Base-by-base conservation (phyloP, 2,113 vertebrate genomes). In the Glaucomys volans region DNA sequence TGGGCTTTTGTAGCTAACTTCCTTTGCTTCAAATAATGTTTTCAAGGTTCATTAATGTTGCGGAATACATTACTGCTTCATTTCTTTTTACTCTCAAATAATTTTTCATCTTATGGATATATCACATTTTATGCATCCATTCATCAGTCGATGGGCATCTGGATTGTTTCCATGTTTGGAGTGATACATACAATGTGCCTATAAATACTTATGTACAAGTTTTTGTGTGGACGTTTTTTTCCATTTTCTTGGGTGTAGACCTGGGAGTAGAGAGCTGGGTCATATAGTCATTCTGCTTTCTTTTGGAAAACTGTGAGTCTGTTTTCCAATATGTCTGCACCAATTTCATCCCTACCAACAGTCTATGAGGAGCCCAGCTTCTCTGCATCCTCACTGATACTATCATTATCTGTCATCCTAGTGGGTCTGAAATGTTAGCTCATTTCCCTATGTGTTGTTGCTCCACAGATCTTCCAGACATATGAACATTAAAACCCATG, bases 71-170 rank as follows among this genome's bases (percentile, higher is more conserved):
- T 14, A 88, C 5, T 44, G 52, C 9, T 37, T 75, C 59, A 75
- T 44, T 92, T 32, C 47, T 83, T 92, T 92, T 85, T 44, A 52
- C 7, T 81, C 12, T 80, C 80, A 67, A 95, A 22, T 87, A 67
- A 91, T 7, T 87, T 37, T 74, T 24, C 57, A 81, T n/a, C 69
- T 30, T 69, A 24, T 42, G 14, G 3, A 42, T 37, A 86, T 42
- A n/a, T 5, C 81, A 64, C 22, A 64, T 66, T 91, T 82, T 89
- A 69, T 42, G 50, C n/a, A 88, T 67, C 40, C 20, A 82, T 12
- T 32, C 69, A 47, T 82, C 57, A 66, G 57, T 52, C 44, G 37
- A 30, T 17, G 40, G 18, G 22, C 44, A 42, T 40, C 83, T 77
- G n/a, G 2, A 6, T 64, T 79, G 28, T 66, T 95, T 74, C 75